phyloP scores from a whole-genome alignment of 2,797 vertebrate species.

The Alectoris magna region DNA sequence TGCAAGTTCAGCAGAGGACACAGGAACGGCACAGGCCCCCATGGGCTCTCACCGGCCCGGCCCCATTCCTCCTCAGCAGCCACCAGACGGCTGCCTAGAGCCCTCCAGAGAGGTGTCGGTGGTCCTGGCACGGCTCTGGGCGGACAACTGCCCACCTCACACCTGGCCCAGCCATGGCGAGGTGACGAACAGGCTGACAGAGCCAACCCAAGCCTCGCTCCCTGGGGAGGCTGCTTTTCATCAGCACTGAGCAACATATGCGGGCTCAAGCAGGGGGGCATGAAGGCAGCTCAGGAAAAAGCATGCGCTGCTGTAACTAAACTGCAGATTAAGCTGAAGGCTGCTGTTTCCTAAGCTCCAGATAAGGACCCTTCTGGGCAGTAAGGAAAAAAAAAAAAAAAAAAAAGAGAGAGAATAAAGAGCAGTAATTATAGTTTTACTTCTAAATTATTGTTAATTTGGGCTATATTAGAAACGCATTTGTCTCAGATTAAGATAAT shows the following conservation, averaged over 20 bases:
- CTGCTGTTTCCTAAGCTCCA: conserved; percentile 59
- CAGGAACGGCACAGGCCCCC: background rate
- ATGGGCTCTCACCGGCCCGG: background rate
- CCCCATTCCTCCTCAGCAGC: background rate
- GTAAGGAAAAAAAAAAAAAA: background rate
- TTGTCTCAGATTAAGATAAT: background rate
- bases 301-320: conserved; percentile 21
- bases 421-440: background rate
- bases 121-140: conserved; percentile 42
- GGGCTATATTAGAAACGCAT: background rate
- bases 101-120: conserved; percentile 41
- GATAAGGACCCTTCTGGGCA: conserved; percentile 61
- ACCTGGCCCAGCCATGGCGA: conserved; percentile 30
- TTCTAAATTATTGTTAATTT: conserved; percentile 7
- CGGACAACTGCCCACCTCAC: conserved; percentile 61
- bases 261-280: conserved; percentile 47
- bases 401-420: background rate
- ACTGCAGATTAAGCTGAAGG: conserved; percentile 56
- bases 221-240: conserved; percentile 36
- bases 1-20: background rate
- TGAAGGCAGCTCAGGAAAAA: conserved; percentile 20
- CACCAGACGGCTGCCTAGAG: background rate
- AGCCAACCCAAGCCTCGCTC: background rate
- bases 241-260: conserved; percentile 56
- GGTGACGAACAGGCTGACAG: conserved; percentile 5